A percentile compares a stretch with the other conserved stretches of the same genome.
phyloP scores from a whole-genome alignment of 2,888 invertebrate species.

The Stramonita haemastoma region DNA sequence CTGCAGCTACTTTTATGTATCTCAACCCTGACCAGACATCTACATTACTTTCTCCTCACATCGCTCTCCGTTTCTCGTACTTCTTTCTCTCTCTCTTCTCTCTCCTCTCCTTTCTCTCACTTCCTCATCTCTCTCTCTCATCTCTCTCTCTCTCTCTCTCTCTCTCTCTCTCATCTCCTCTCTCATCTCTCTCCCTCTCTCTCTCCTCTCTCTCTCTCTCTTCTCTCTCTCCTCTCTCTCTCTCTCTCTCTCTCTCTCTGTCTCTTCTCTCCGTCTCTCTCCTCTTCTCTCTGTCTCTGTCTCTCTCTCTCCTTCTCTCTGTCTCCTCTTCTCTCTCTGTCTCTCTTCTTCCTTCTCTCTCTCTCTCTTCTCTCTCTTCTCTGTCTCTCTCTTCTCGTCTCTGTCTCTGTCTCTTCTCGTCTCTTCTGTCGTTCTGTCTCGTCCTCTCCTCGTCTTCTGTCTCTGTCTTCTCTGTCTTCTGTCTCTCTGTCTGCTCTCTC shows the following conservation, averaged over 20 bases:
- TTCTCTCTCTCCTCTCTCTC: neutral
- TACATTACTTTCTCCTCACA: neutral
- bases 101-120: neutral
- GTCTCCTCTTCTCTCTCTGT: neutral
- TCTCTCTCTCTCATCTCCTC: neutral
- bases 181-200: neutral
- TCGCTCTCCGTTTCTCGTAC: neutral
- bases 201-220: neutral
- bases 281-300: neutral
- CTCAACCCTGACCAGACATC: neutral
- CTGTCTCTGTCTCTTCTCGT: no score
- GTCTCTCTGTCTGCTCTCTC: no score
- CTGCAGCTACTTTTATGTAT: no score
- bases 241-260: no score
- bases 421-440: no score
- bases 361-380: no score
- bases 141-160: neutral
- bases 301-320: neutral
- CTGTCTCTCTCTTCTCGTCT: neutral
- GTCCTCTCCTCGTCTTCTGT: no score
- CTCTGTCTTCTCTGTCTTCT: no score
- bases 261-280: neutral
- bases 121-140: neutral
- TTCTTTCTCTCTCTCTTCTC: neutral
- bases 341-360: neutral